Conservation (phyloP, 2,888 invertebrate species). For the Drosophila maculinotata region DNA sequence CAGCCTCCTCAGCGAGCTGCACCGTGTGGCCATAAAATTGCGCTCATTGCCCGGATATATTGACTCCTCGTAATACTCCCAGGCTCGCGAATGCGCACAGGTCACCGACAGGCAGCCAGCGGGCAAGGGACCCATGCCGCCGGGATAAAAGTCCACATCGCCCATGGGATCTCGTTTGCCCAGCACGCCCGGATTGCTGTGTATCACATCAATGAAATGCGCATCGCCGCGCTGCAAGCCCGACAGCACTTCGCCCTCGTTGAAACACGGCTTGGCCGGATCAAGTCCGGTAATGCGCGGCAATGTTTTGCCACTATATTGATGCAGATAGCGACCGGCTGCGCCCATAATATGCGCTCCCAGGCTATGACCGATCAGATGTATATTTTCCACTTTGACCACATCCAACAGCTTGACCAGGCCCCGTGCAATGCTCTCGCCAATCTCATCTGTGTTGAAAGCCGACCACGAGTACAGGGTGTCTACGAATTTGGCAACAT, state of each 20-base stretch:
- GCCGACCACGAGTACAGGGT: slow-evolving; percentile 84
- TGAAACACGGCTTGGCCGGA: slow-evolving; percentile 85
- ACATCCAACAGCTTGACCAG: slow-evolving; percentile 74
- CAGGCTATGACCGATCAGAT: slow-evolving; percentile 84
- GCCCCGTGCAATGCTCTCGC: slow-evolving; percentile 75
- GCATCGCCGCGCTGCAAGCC: slow-evolving; percentile 84
- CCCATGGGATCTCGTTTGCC: slow-evolving; percentile 83
- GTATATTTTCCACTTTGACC: slow-evolving; percentile 78
- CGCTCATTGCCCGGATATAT: slow-evolving; percentile 83
- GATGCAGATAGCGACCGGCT: slow-evolving; percentile 79
- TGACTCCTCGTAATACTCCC: slow-evolving; percentile 82
- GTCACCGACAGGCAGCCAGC: slow-evolving; percentile 75
- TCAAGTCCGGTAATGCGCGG: slow-evolving; percentile 84
- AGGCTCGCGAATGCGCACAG: slow-evolving; percentile 83
- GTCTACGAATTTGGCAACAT: slow-evolving; percentile 81
- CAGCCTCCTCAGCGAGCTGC: slow-evolving; percentile 78
- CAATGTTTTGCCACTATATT: slow-evolving; percentile 69
- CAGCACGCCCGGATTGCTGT: slow-evolving; percentile 83
- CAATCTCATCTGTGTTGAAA: slow-evolving; percentile 83
- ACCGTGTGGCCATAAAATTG: slow-evolving; percentile 81
- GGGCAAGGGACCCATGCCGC: slow-evolving; percentile 79
- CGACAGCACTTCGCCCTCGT: slow-evolving; percentile 81
- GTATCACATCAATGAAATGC: slow-evolving; percentile 83
- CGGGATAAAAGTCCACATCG: slow-evolving; percentile 84
- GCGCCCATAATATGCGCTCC: slow-evolving; percentile 84